phyloP scores from a whole-genome alignment of 2,113 vertebrate species.

The Microcebus lehilahytsara region DNA sequence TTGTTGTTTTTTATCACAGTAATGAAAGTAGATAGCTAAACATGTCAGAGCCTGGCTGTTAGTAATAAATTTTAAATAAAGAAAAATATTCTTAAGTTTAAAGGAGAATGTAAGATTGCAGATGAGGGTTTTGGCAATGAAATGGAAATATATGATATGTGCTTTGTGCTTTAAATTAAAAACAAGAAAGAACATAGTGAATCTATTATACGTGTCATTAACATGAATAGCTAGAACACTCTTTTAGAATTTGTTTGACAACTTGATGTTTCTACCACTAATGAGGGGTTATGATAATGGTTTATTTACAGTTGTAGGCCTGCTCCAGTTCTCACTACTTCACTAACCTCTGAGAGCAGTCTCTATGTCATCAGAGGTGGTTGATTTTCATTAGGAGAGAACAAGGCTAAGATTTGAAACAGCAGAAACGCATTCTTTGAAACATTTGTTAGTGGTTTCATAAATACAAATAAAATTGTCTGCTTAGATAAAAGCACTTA shows the following conservation, averaged over 20 bases:
- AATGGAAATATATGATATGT: constrained; percentile 7
- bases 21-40: constrained; percentile 47
- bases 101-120: constrained; percentile 15
- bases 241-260: constrained; percentile 35
- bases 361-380: not conserved
- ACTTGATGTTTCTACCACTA: not conserved
- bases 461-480: constrained; percentile 12
- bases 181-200: constrained; percentile 4
- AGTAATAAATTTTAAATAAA: constrained; percentile 53
- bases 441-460: constrained; percentile 16
- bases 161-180: constrained; percentile 61
- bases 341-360: not conserved
- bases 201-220: constrained; percentile 30
- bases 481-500: not conserved
- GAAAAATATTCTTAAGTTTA: constrained; percentile 15
- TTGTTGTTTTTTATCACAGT: not conserved
- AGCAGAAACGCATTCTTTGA: not conserved
- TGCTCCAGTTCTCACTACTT: not conserved
- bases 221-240: not conserved
- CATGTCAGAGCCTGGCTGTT: constrained; percentile 20
- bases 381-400: constrained; percentile 40
- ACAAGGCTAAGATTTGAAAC: not conserved
- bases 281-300: constrained; percentile 30
- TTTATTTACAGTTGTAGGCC: not conserved
- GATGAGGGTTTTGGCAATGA: constrained; percentile 38